Evolutionary conservation across 1,140 invertebrate species (phyloP), one percentile per base, ranked within the genome.

Genomic region (Diploscapter pachys): DNA sequence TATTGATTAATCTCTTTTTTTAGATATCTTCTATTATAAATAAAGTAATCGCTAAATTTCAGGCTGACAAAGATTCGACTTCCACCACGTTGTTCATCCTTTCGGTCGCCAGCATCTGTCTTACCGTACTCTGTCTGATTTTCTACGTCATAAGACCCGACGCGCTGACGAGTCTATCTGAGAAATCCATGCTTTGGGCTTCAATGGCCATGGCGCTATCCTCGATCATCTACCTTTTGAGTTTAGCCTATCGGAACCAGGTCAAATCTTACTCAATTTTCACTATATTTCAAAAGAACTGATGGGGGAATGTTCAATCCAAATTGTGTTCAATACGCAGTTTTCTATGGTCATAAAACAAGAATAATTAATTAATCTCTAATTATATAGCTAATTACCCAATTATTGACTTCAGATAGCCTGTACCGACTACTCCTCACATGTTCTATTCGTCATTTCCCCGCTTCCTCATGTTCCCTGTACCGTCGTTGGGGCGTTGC

Each of bases 221-320:
- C 3, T 69, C 78, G 3, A 49, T 76, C 51, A 72, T 79, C 52
- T 79, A 79, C 65, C 59, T 79, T 52, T 48, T 79, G 13, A 70
- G 69, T 49, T 56, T 79, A 13, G 63, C 72, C 57, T 78, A 80
- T 61, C 72, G 71, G 50, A 74, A 78, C 54, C 77, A 78, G 70
- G 74, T 78, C 3, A 65, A 70, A 31, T 3, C 3, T 5, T 53
- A 11, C 6, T 70, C 11, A 4, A 56, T 51, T 5, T 70, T 70
- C 5, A 1, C 52, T 70, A 0, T 62, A 0, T 62, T 62, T 63
- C 13, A 13, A 5, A 11, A 63, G 62, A 13, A 63, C 2, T 48
- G 50, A 6, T 6, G 31, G 31, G 31, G 31, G 31, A 31, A 31
- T 31, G 31, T 31, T 31, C 31, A 31, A 31, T 31, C 31, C 31